Base-by-base conservation (phyloP, 1,140 invertebrate genomes). In the Leucophenga varia region DNA sequence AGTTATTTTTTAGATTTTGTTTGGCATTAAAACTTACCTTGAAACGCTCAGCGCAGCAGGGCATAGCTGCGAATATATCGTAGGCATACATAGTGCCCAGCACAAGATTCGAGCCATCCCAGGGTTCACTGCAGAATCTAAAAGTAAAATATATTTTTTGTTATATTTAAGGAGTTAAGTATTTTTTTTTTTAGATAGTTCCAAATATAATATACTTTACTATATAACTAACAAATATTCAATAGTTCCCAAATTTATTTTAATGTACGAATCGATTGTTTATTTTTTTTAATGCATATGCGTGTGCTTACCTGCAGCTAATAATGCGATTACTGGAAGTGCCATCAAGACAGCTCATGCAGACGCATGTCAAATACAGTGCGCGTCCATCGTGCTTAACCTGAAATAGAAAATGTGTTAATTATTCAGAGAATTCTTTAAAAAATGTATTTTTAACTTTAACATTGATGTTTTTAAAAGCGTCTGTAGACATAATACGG, bases 31-130 rank as follows among this genome's bases (percentile, higher is more conserved):
- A 10, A 75, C 76, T 79, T 76, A 94, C 91, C 84, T 91, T 92
- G 44, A 97, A 82, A 61, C 94, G 83, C 64, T 95, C 91, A 71
- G 87, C 82, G 79, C 95, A 98, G 74, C 95, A 98, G 12, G 93
- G 93, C 79, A 89, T 92, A 36, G 94, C 93, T 69, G 95, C 95
- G 77, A 98, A 97, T 52, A 98, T 93, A 77, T 98, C 95, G 67
- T 96, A 98, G 35, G 93, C 91, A 77, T 98, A 98, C 92, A 97
- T 95, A 41, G 93, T 95, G 36, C 95, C 95, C 13, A 97, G 79
- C 25, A 97, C 90, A 34, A 97, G 82, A 25, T 90, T 90, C 6
- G 90, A 90, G 13, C 95, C 95, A 74, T 95, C 90, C 94, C 95
- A 98, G 46, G 85, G 86, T 49, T 85, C 83, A 44, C 84, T 85